phyloP scores from a whole-genome alignment of 2,888 invertebrate species.

The Philonicus albiceps region DNA sequence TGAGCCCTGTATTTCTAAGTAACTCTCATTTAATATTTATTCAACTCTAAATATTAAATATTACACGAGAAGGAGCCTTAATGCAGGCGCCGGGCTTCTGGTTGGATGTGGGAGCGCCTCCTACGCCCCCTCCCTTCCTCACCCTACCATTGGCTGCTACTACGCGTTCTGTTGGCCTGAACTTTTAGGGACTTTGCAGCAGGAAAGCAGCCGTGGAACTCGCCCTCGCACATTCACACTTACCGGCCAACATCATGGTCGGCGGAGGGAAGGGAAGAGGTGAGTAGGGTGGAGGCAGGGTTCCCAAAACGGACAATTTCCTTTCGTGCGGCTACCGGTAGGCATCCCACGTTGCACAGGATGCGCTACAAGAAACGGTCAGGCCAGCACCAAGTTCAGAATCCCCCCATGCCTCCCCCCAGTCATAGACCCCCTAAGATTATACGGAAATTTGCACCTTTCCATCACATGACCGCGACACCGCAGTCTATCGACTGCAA shows the following conservation, averaged over 20 bases:
- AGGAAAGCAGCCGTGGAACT: neutral
- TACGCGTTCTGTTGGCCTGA: constrained; percentile 43
- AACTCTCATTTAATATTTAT: constrained; percentile 64
- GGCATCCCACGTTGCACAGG: neutral
- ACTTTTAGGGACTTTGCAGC: constrained; percentile 15
- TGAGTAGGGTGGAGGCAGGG: neutral
- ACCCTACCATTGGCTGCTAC: neutral
- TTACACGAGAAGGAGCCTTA: constrained; percentile 59
- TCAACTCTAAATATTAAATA: constrained; percentile 65
- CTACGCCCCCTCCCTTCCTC: too few relatives aligned
- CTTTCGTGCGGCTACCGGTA: neutral
- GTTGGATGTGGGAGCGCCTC: neutral
- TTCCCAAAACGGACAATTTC: constrained; percentile 8
- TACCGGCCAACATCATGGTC: neutral
- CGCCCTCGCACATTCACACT: constrained; percentile 20
- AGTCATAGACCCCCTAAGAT: neutral
- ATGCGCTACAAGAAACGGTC: neutral
- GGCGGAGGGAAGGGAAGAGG: neutral
- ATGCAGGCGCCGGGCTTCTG: constrained; percentile 41
- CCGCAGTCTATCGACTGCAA: neutral
- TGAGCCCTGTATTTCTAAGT: constrained; percentile 58
- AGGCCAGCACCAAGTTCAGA: neutral
- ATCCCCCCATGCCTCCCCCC: neutral
- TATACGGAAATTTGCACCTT: neutral
- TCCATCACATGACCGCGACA: neutral